These are phyloP conservation scores for Drosophila anomelani DNA, from an alignment of 2,888 invertebrate genomes.

Conservation along the genomic window DNA sequence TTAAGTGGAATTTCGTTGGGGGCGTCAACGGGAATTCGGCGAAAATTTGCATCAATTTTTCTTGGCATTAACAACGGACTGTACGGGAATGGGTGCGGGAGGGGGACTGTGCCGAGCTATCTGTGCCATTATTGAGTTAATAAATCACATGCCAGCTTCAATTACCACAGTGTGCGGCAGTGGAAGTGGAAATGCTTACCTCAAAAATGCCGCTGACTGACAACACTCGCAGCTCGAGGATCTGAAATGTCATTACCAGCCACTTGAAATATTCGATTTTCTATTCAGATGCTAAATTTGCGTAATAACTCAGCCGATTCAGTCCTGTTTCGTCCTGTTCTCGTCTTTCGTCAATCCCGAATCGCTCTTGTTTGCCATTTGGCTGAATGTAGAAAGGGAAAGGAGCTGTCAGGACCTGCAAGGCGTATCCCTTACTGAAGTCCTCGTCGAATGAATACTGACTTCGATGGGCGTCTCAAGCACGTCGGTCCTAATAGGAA, in stretches of 20 bases:
- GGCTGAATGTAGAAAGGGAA: conserved; percentile 18
- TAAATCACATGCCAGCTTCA: conserved; percentile 75
- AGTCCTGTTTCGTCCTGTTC: conserved; percentile 2
- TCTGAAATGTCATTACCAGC: conserved; percentile 78
- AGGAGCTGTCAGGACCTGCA: conserved; percentile 18
- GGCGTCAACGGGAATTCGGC: conserved; percentile 32
- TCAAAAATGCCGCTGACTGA: conserved; percentile 59
- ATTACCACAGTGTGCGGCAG: conserved; percentile 49
- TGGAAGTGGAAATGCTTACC: conserved; percentile 53
- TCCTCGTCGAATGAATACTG: conserved; percentile 26
- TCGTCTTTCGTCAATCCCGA: conserved; percentile 29
- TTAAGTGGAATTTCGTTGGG: conserved; percentile 55
- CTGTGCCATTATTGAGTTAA: conserved; percentile 74
- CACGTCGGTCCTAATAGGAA: conserved; percentile 27
- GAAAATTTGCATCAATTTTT: conserved; percentile 76
- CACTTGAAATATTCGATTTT: conserved; percentile 77
- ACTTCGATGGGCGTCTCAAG: conserved; percentile 48
- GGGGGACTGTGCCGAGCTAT: conserved; percentile 30
- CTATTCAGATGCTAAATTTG: conserved; percentile 78
- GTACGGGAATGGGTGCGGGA: background rate
- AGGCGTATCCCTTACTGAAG: conserved; percentile 30
- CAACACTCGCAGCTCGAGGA: conserved; percentile 38
- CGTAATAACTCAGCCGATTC: conserved; percentile 67
- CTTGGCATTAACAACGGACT: conserved; percentile 55
- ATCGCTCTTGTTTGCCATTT: conserved; percentile 51